Evolutionary conservation across 2,888 invertebrate genomes (phyloP), one percentile per base, ranked within the genome.

Genomic region (Hoplodrina ambigua): DNA sequence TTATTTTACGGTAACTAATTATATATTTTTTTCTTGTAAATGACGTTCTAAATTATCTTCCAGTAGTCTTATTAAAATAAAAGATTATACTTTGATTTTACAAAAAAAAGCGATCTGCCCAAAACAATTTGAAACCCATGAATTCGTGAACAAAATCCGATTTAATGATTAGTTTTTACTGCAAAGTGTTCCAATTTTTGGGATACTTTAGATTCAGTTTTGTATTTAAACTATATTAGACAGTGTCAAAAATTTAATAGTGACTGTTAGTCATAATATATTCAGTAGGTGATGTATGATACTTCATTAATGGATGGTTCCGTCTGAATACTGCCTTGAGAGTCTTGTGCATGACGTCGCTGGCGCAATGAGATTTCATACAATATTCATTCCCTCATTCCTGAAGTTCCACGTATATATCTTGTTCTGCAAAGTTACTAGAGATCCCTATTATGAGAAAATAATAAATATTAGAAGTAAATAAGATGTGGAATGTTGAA

Each of bases 321-420:
- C 53, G 52, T 65, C 44, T 73, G 59, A 77, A 73, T 73, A 54
- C 66, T 54, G 59, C 37, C 61, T 66, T 57, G 56, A 71, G 56
- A 71, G 37, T 19, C 60, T 67, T 50, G 62, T 68, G 63, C 66
- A 67, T 63, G 66, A 62, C 52, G 25, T 70, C n/a, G 33, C 15
- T 44, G 37, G 57, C 44, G 59, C 55, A 49, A 49, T 59, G 54
- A 72, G 67, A 67, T 69, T 49, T 37, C 62, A 73, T 69, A 67
- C 44, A 69, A 72, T 71, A 81, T 81, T 77, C 71, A 71, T 70
- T 67, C 17, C 33, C 41, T 69, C 76, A 78, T 65, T 60, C 66
- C 52, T 58, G 53, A 20, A 65, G 65, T 66, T 66, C 17, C 20
- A 46, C 19, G 49, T 61, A 15, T 50, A 56, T 68, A 25, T 56